Evolutionary conservation across 2,797 vertebrate genomes (phyloP), one percentile per base, ranked within the genome.

Genomic region (Lithobates pipiens): DNA sequence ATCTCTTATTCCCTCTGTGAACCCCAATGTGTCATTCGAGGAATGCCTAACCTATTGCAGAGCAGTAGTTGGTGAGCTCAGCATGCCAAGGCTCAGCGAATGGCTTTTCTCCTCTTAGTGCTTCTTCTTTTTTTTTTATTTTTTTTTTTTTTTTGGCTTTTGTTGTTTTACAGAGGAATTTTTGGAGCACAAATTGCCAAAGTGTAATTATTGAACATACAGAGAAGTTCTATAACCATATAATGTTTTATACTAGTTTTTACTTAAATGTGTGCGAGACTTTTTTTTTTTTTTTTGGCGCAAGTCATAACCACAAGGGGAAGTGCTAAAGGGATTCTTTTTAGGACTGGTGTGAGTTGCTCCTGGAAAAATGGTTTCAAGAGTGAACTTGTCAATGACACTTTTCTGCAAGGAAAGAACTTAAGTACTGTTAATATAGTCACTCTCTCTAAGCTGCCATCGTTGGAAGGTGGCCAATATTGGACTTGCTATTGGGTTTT

Each of bases 61-160:
- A 70, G 80, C 80, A 74, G 74, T 72, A n/a, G 73, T 61, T 83
- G 69, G 54, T 54, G 50, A 81, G 46, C 72, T 75, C 50, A 18
- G 50, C 34, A 72, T 44, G 34, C 84, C 77, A 46, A 65, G 44
- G n/a, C 78, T 18, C 5, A 42, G 50, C 50, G 15, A 54, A 18
- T 18, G 84, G 78, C 67, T 86, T 25, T 92, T 91, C 92, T 93
- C 93, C 93, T 94, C 93, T 63, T 34, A 63, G 29, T 39, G 9
- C 29, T 29, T n/a, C 5, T 6, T 92, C 92, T 91, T 87, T 92
- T 91, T 88, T 87, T 44, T 92, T 91, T 87, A 92, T 91, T 88
- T 86, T 44, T 44, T 75, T 89, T 46, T 46, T 70, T 79, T 23
- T 0, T 15, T 89, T 85, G 88, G 87, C 89, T 92, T 92, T 70